These are phyloP conservation scores for Mastigias papua DNA, from an alignment of 30 jellyfish, hydroid and myxozoan species.

Conservation along the genomic window DNA sequence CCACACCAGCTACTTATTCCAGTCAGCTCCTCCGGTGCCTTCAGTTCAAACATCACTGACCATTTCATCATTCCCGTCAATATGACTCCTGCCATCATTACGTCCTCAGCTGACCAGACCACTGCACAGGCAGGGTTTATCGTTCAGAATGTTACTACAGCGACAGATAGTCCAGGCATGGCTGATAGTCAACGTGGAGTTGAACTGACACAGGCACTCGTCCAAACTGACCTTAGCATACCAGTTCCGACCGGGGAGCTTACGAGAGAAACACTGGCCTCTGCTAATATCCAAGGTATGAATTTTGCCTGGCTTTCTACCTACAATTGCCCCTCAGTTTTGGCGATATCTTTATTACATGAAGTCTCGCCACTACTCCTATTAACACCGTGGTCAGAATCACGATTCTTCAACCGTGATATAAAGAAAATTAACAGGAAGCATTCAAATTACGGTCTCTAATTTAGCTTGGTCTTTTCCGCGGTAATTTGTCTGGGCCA, in stretches of 20 bases:
- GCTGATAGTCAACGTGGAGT: conserved; percentile 56
- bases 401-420: too few species aligned
- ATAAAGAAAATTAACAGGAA: too few species aligned
- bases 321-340: too few species aligned
- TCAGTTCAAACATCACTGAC: conserved; percentile 58
- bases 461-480: too few species aligned
- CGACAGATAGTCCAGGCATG: conserved; percentile 23
- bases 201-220: conserved; percentile 79
- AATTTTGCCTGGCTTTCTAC: too few species aligned
- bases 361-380: too few species aligned
- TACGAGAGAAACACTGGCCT: conserved; percentile 45
- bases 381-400: too few species aligned
- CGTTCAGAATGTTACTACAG: conserved; percentile 66
- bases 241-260: conserved; percentile 77
- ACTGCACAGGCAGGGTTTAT: conserved; percentile 58
- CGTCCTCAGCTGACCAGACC: conserved; percentile 54
- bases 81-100: conserved; percentile 58
- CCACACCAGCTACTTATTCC: conserved; percentile 74
- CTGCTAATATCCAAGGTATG: conserved; percentile 82
- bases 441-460: too few species aligned
- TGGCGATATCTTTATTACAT: too few species aligned
- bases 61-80: conserved; percentile 77
- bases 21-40: conserved; percentile 64
- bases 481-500: too few species aligned
- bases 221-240: conserved; percentile 82